Conservation (phyloP, 2,797 vertebrate genomes). For the Knipowitschia caucasica region DNA sequence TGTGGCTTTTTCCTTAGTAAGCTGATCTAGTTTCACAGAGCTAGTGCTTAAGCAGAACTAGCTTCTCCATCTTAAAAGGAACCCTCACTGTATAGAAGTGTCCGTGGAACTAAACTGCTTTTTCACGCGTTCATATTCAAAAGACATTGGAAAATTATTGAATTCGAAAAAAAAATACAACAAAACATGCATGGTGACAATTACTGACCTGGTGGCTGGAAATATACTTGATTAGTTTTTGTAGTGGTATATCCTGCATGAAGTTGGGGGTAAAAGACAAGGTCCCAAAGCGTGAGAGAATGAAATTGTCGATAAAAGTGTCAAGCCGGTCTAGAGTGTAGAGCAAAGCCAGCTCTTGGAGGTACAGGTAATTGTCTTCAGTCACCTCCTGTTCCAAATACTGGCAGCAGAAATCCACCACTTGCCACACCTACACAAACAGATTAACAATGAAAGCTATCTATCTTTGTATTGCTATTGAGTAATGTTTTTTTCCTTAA, state of each 20-base stretch:
- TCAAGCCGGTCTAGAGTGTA: constrained; percentile 90
- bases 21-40: too few relatives aligned
- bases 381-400: constrained; percentile 90
- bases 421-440: constrained; percentile 87
- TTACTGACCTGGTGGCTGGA: constrained; percentile 68
- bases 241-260: constrained; percentile 78
- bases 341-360: constrained; percentile 89
- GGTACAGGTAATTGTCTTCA: constrained; percentile 90
- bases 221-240: constrained; percentile 86
- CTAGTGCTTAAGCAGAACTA: too few relatives aligned
- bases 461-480: neutral
- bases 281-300: constrained; percentile 81
- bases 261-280: constrained; percentile 86
- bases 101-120: too few relatives aligned
- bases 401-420: constrained; percentile 94
- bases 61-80: too few relatives aligned
- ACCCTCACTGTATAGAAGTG: too few relatives aligned
- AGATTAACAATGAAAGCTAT: neutral
- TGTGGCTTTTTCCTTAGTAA: too few relatives aligned
- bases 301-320: constrained; percentile 84
- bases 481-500: neutral
- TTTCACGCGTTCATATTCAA: too few relatives aligned
- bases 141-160: too few relatives aligned
- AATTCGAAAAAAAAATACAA: neutral
- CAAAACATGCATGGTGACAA: too few relatives aligned